phyloP scores from a whole-genome alignment of 1,140 invertebrate species.

The Lordiphosa stackelbergi region DNA sequence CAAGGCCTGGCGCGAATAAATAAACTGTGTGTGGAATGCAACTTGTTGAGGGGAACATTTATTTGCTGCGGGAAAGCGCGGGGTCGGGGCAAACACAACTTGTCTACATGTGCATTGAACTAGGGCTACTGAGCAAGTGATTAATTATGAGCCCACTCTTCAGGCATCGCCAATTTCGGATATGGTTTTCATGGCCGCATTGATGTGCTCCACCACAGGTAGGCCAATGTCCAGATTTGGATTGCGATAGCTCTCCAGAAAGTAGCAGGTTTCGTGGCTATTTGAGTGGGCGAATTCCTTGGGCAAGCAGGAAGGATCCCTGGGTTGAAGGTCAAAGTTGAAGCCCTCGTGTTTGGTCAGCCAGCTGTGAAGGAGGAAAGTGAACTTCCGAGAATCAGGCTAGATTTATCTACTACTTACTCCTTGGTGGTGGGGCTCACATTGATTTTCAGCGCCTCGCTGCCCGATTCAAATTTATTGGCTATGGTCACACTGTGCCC shows the following conservation, averaged over 20 bases:
- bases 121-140: conserved; percentile 54
- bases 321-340: conserved; percentile 84
- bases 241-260: conserved; percentile 88
- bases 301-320: conserved; percentile 87
- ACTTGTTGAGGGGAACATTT: conserved; percentile 41
- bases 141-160: conserved; percentile 11
- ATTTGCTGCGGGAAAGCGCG: conserved; percentile 30
- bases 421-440: conserved; percentile 94
- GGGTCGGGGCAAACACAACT: conserved; percentile 41
- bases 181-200: conserved; percentile 78
- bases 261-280: conserved; percentile 89
- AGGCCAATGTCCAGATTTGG: conserved; percentile 80
- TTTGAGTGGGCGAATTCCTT: conserved; percentile 87
- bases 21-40: conserved; percentile 42
- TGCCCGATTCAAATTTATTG: conserved; percentile 96
- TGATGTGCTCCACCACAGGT: conserved; percentile 83
- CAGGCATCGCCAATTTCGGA: conserved; percentile 64
- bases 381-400: background rate
- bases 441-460: conserved; percentile 92
- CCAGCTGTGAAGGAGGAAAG: conserved; percentile 80
- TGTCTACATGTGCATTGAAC: conserved; percentile 61
- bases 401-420: conserved; percentile 81
- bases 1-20: conserved; percentile 38
- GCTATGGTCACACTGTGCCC: conserved; percentile 95
- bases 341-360: conserved; percentile 87